Percentiles rank a stretch among this genome's conserved stretches.
phyloP scores from a whole-genome alignment of 2,797 vertebrate genomes.

The Mustela erminea region DNA sequence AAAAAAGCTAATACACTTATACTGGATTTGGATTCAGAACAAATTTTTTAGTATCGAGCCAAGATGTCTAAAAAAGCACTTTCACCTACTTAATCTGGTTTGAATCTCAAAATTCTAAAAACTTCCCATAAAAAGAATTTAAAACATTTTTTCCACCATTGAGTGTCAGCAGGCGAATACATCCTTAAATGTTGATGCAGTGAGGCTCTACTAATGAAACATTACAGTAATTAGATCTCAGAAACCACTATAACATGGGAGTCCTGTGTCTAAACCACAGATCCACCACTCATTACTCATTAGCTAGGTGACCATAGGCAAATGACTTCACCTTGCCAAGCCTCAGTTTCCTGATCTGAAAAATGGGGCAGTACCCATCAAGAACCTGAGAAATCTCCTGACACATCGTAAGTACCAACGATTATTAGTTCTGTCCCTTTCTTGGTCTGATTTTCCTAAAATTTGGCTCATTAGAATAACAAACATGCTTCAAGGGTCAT shows the following conservation, averaged over 20 bases:
- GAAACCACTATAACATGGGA: not conserved
- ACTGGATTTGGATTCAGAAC: conserved; percentile 70
- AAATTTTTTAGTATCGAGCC: conserved; percentile 53
- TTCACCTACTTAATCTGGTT: conserved; percentile 70
- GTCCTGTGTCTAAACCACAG: not conserved
- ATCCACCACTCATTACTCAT: not conserved
- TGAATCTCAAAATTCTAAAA: conserved; percentile 69
- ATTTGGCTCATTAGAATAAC: conserved; percentile 26
- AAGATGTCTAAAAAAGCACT: conserved; percentile 62
- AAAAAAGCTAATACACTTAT: conserved; percentile 61
- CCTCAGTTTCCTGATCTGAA: not conserved
- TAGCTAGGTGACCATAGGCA: not conserved
- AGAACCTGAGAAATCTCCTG: not conserved
- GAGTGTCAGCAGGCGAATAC: not conserved
- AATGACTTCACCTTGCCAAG: not conserved
- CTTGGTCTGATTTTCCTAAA: conserved; percentile 1
- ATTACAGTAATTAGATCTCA: not conserved
- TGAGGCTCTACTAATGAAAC: not conserved
- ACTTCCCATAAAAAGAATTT: conserved; percentile 55
- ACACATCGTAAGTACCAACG: not conserved
- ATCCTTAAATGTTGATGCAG: not conserved
- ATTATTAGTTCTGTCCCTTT: not conserved
- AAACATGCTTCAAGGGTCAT: not conserved
- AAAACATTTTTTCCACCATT: not conserved
- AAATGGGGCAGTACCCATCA: not conserved